Evolutionary conservation across 2,888 invertebrate species (phyloP), one percentile per base, ranked within the genome.

Genomic region (Petrophora chlorosata): DNA sequence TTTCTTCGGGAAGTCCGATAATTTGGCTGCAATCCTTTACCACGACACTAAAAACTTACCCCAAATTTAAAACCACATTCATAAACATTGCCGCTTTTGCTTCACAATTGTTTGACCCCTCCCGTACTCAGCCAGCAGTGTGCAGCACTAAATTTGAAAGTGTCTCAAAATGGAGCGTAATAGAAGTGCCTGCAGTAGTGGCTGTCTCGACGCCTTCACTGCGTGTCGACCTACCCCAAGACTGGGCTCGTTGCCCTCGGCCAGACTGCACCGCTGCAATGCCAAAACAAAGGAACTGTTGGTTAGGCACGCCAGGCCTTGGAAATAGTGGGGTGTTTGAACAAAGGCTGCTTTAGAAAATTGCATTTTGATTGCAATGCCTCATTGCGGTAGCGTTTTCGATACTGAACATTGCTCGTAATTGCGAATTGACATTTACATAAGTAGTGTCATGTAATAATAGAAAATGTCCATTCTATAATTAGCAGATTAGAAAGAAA

Each of bases 141-240:
- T 59, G 70, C 22, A 1, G 0, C 0, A 2, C 29, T 3, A 15
- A 10, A 23, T 0, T 9, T 13, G 3, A 35, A 13, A 19, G 3
- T 25, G 42, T 38, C 9, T 2, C 19, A 12, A 34, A n/a, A 15
- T 63, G 47, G 33, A 14, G 22, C 39, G 55, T 74, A 73, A 74
- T 74, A 70, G 67, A 53, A 62, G 52, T 17, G 55, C 34, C 17
- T 42, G 51, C 58, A 53, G 76, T 83, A 58, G 38, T 30, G 60
- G 70, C 63, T 62, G 82, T 80, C 82, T 79, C 74, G 41, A 23
- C 32, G 82, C 63, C 67, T 69, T 58, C 67, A 61, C 65, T 65
- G 67, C 63, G 65, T 66, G 67, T 67, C 75, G 85, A 88, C 88
- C 88, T 89, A 83, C 88, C 86, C 82, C 78, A 89, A 82, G 69